These are phyloP conservation scores for Platichthys flesus DNA, from an alignment of 2,113 vertebrate species.

Conservation along the genomic window DNA sequence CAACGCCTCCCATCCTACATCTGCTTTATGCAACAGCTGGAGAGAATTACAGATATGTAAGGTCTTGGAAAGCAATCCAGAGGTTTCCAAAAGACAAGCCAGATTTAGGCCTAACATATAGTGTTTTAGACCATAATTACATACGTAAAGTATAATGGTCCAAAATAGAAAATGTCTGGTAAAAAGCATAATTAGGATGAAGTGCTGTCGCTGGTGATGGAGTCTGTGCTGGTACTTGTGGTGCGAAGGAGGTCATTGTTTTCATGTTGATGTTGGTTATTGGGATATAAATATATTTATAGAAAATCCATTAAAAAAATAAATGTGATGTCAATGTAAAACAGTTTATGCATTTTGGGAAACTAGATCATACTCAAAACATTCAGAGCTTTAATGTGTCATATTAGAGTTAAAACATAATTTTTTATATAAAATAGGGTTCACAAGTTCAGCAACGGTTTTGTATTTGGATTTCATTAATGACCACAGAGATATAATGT, in stretches of 20 bases:
- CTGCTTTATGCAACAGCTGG: conserved; percentile 75
- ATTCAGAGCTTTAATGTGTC: neutral
- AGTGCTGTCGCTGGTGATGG: conserved; percentile 41
- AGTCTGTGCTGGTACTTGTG: conserved; percentile 8
- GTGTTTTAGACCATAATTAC: conserved; percentile 80
- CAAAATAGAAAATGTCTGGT: conserved; percentile 74
- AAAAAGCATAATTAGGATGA: conserved; percentile 72
- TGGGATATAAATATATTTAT: conserved; percentile 3
- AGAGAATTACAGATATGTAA: conserved; percentile 72
- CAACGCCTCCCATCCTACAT: conserved; percentile 41
- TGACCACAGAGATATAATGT: conserved; percentile 22
- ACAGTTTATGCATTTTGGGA: conserved; percentile 1
- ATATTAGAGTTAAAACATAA: neutral
- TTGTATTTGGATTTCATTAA: conserved; percentile 15
- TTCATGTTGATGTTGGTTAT: conserved; percentile 18
- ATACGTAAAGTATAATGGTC: conserved; percentile 62
- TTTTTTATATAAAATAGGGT: conserved; percentile 1
- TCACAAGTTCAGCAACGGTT: conserved; percentile 15
- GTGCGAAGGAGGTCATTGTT: conserved; percentile 20
- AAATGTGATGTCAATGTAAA: neutral
- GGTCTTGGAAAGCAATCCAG: conserved; percentile 59
- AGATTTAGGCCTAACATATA: conserved; percentile 75
- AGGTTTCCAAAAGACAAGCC: conserved; percentile 74
- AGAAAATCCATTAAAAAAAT: neutral
- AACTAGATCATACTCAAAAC: neutral